A percentile compares a stretch with the other conserved stretches of the same genome.
phyloP scores from a whole-genome alignment of 2,113 vertebrate species.

The Prolemur simus region DNA sequence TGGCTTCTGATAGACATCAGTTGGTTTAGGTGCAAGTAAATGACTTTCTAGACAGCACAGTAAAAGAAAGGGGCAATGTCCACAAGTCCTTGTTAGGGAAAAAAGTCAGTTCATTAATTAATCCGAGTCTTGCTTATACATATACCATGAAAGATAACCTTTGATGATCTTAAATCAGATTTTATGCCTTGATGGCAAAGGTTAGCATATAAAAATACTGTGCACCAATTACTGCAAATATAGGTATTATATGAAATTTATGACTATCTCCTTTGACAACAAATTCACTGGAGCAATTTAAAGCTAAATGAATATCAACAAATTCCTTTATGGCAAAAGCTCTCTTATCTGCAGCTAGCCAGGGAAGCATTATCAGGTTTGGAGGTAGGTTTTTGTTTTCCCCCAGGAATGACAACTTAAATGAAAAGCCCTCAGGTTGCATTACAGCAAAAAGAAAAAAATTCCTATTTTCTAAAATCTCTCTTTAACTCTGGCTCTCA shows the following conservation, averaged over 20 bases:
- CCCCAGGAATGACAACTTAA: conserved; percentile 53
- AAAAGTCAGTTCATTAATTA: conserved; percentile 32
- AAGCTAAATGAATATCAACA: conserved; percentile 42
- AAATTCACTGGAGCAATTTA: not conserved
- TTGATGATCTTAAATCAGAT: not conserved
- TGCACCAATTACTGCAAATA: not conserved
- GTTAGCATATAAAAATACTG: not conserved
- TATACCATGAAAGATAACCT: not conserved
- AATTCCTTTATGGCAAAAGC: not conserved
- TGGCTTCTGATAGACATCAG: not conserved
- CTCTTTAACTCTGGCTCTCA: conserved; percentile 62
- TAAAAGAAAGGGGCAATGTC: conserved; percentile 30
- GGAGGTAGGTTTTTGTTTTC: conserved; percentile 29
- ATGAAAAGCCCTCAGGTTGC: conserved; percentile 60
- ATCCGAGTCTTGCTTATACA: not conserved
- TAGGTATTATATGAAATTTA: not conserved
- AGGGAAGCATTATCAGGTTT: conserved; percentile 17
- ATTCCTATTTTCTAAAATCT: conserved; percentile 59
- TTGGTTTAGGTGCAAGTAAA: conserved; percentile 47
- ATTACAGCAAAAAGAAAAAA: conserved; percentile 55
- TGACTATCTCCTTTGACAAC: not conserved
- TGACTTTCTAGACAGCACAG: conserved; percentile 31
- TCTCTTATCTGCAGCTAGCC: conserved; percentile 32
- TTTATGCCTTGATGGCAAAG: not conserved
- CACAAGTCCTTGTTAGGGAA: not conserved